Base-by-base conservation (phyloP, 2,113 vertebrate genomes). In the Argyrosomus japonicus region DNA sequence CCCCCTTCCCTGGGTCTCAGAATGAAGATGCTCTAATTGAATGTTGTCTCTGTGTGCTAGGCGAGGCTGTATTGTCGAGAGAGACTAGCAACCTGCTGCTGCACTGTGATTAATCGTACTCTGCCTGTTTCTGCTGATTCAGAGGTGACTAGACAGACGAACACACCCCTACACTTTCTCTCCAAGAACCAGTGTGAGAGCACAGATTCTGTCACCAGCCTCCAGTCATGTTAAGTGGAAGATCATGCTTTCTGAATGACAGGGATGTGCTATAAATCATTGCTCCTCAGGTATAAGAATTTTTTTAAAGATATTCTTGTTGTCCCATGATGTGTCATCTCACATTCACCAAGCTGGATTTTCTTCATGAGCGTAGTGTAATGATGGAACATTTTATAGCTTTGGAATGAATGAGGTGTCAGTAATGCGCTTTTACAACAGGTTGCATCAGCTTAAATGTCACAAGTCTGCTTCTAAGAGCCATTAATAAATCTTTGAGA, bases 101-200 rank as follows among this genome's bases (percentile, higher is more conserved):
- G 70, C 75, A 76, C 75, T 77, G 75, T 70, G 69, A 89, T 91
- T 87, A 84, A 90, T 87, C 63, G 80, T 75, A 53, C 32, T 50
- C 71, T 62, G 64, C 21, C 63, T 72, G 50, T 81, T 87, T 81
- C 65, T 89, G 92, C 90, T 92, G 89, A 89, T 88, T 89, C 76
- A 86, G 77, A 48, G 78, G 60, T 72, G 76, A 86, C 50, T 36
- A 32, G 65, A 64, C 57, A 62, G 9, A 50, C 50, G 79, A 27
- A 71, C 68, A 77, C 79, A 62, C n/a, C 15, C 50, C 50, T 51
- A 11, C 70, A 53, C 57, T 84, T 74, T 70, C 70, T 79, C 23
- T 48, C 15, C 36, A 65, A 69, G 45, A 82, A 47, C 2, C 48
- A 53, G 32, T 27, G 29, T 80, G 48, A 47, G 36, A 68, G 29